A percentile compares a stretch with the other conserved stretches of the same genome.
Evolutionary conservation across 2,113 vertebrate genomes (phyloP).

Genomic region (Sitta europaea): DNA sequence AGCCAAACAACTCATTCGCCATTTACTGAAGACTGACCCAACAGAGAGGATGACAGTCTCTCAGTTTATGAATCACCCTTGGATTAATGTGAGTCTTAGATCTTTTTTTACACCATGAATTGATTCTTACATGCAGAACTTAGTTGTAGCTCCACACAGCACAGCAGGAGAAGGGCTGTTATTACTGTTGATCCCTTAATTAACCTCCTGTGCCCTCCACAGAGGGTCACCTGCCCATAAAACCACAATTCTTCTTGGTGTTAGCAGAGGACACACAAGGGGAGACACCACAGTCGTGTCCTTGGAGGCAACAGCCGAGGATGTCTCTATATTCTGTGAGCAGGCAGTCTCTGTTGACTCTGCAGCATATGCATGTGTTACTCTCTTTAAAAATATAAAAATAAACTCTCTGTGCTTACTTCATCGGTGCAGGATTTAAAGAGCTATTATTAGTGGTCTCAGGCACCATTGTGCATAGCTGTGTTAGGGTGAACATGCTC

Average conservation of each 20-base stretch:
- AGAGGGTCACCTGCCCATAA: background rate
- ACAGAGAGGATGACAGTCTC: slow-evolving; percentile 93
- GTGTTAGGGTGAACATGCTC: background rate
- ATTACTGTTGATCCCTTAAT: background rate
- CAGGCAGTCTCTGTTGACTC: slow-evolving; percentile 38
- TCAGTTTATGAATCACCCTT: slow-evolving; percentile 95
- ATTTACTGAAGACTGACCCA: slow-evolving; percentile 93
- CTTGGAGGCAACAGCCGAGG: background rate
- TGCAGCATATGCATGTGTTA: slow-evolving; percentile 37
- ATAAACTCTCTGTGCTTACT: slow-evolving; percentile 52
- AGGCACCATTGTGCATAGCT: slow-evolving; percentile 23
- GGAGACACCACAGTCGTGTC: background rate
- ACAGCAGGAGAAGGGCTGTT: background rate
- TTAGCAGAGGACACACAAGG: background rate
- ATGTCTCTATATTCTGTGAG: background rate
- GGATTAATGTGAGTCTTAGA: slow-evolving; percentile 87
- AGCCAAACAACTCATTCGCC: slow-evolving; percentile 93
- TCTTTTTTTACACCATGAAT: background rate
- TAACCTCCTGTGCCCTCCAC: background rate
- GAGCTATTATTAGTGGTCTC: slow-evolving; percentile 56
- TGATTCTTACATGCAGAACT: background rate
- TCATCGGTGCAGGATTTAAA: slow-evolving; percentile 51
- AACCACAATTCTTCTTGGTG: background rate
- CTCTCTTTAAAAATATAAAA: slow-evolving; percentile 49
- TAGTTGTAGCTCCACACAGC: background rate